Conservation (phyloP, 2,888 invertebrate genomes). For the Nephrotoma guestfalica region DNA sequence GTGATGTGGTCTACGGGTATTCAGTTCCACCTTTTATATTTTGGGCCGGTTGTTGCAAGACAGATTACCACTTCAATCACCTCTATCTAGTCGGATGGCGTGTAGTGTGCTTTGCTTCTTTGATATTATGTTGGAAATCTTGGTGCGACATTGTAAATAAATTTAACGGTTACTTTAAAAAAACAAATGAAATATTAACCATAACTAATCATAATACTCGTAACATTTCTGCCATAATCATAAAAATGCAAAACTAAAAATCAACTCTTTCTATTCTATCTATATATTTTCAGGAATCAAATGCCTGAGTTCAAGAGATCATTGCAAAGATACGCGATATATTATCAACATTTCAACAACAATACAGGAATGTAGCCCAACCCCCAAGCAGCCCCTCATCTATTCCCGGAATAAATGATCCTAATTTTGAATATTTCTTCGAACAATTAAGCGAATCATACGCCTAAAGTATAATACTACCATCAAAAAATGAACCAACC, state of each 20-base stretch:
- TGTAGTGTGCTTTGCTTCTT: too few relatives aligned
- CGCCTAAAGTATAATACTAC: constrained; percentile 32
- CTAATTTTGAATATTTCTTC: constrained; percentile 43
- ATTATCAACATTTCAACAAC: constrained; percentile 50
- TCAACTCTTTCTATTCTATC: background rate
- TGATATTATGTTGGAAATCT: too few relatives aligned
- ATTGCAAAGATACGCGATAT: constrained; percentile 69
- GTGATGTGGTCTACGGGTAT: too few relatives aligned
- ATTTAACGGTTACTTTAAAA: background rate
- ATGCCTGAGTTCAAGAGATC: constrained; percentile 82
- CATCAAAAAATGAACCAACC: background rate
- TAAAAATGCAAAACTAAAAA: background rate
- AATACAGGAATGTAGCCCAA: constrained; percentile 37
- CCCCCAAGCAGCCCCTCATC: constrained; percentile 28
- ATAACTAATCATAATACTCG: background rate
- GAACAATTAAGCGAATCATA: constrained; percentile 51
- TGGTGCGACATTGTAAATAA: background rate
- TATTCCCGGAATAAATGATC: constrained; percentile 36
- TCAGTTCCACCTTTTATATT: too few relatives aligned
- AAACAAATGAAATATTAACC: background rate
- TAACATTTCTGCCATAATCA: background rate
- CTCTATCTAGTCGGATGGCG: too few relatives aligned
- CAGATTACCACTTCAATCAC: too few relatives aligned
- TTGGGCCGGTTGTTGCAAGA: too few relatives aligned
- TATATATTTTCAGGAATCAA: constrained; percentile 52